Conservation (phyloP, 2,888 invertebrate species). For the Eupithecia inturbata region DNA sequence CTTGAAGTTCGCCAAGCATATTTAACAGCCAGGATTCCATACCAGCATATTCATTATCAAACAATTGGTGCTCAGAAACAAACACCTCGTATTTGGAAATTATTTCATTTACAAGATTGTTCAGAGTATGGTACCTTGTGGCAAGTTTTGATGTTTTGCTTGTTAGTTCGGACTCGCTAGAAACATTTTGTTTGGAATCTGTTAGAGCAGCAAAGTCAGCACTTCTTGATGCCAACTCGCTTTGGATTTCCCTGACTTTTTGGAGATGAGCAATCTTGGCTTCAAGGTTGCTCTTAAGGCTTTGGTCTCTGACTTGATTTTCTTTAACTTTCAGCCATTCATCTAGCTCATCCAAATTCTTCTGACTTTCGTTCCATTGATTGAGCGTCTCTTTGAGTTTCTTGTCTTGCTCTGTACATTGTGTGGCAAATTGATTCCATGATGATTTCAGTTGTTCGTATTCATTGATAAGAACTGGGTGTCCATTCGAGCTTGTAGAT, state of each 20-base stretch:
- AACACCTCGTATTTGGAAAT: conserved; percentile 92
- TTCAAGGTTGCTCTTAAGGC: conserved; percentile 92
- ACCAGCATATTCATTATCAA: conserved; percentile 89
- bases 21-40: conserved; percentile 90
- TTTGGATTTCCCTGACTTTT: conserved; percentile 89
- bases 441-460: conserved; percentile 89
- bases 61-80: conserved; percentile 92
- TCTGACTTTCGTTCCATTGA: conserved; percentile 92
- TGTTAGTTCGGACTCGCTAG: conserved; percentile 90
- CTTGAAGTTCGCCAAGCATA: conserved; percentile 89
- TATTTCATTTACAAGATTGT: conserved; percentile 92
- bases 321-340: conserved; percentile 95
- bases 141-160: conserved; percentile 90
- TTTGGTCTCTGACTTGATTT: conserved; percentile 93
- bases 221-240: conserved; percentile 87
- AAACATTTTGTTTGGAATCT: conserved; percentile 88
- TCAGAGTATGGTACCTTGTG: conserved; percentile 92
- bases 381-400: conserved; percentile 90
- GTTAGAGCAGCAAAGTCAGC: conserved; percentile 87
- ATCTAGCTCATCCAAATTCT: conserved; percentile 89
- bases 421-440: conserved; percentile 90
- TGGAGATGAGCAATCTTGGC: conserved; percentile 91
- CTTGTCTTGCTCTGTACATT: conserved; percentile 88
- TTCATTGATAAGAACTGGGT: conserved; percentile 88
- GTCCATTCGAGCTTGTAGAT: conserved; percentile 91